These are phyloP conservation scores for Latrodectus hesperus DNA, from an alignment of 2,888 invertebrate genomes.

Conservation along the genomic window DNA sequence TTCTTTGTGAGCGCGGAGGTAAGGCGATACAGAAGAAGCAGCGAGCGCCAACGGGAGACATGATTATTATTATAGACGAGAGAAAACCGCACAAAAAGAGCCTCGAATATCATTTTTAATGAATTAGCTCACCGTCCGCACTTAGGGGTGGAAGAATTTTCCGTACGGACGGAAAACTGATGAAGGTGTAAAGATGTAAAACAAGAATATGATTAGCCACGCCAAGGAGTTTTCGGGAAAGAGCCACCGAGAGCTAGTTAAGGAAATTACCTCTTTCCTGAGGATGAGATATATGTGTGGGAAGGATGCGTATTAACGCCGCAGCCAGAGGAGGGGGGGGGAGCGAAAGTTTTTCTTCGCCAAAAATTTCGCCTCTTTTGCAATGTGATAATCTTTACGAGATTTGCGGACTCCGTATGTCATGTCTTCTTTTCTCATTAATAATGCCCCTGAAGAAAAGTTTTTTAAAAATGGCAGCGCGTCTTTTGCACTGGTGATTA, in stretches of 20 bases:
- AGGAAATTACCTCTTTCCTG: conserved; percentile 58
- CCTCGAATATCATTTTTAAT: conserved; percentile 69
- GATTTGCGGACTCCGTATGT: conserved; percentile 50
- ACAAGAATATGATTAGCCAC: conserved; percentile 69
- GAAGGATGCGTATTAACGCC: conserved; percentile 48
- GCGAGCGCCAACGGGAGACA: conserved; percentile 37
- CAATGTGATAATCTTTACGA: conserved; percentile 69
- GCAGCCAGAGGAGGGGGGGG: conserved; percentile 36
- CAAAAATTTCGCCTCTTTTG: background rate
- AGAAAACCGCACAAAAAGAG: conserved; percentile 32
- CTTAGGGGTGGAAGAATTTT: conserved; percentile 42
- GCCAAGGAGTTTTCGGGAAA: background rate
- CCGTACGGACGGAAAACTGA: conserved; percentile 52
- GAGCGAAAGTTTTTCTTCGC: conserved; percentile 39
- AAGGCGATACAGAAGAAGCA: conserved; percentile 64
- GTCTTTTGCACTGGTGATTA: too few relatives aligned
- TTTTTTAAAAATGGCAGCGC: background rate
- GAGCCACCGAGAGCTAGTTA: conserved; percentile 50
- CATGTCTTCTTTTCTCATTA: conserved; percentile 54
- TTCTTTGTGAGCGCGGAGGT: conserved; percentile 64
- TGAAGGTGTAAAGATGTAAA: conserved; percentile 69
- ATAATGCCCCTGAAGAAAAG: conserved; percentile 35
- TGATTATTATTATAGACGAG: conserved; percentile 66
- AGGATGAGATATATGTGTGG: conserved; percentile 29
- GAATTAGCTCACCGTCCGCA: conserved; percentile 60